These are phyloP conservation scores for Macaca nemestrina DNA, from an alignment of 2,113 vertebrate genomes.

Conservation along the genomic window DNA sequence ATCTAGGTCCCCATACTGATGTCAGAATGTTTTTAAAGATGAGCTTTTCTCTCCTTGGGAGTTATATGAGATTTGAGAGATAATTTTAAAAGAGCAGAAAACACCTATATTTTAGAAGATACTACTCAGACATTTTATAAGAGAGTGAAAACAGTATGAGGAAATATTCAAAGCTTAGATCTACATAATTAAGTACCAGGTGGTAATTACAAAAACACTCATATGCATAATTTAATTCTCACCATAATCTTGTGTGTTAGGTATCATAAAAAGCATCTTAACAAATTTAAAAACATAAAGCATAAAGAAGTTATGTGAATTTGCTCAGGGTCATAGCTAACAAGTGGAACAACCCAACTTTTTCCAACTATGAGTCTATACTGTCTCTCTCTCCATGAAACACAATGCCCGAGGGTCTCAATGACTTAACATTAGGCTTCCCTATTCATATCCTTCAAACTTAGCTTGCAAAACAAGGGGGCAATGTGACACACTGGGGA, in stretches of 20 bases:
- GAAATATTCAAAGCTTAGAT: background rate
- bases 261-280: background rate
- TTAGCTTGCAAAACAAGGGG: background rate
- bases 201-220: background rate
- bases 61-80: background rate
- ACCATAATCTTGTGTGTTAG: background rate
- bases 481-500: background rate
- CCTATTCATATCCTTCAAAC: background rate
- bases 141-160: background rate
- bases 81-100: slow-evolving; percentile 19
- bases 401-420: background rate
- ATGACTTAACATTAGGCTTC: background rate
- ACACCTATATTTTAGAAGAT: background rate
- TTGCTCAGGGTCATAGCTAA: background rate
- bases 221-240: background rate
- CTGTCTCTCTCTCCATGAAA: background rate
- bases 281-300: background rate
- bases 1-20: slow-evolving; percentile 24
- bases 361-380: background rate
- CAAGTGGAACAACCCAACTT: background rate
- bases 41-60: background rate
- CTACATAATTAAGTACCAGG: background rate
- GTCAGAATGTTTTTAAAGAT: slow-evolving; percentile 53
- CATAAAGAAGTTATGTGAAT: background rate
- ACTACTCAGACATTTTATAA: background rate